Base-by-base conservation (phyloP, 1,140 invertebrate genomes). In the Hycleus cichorii region DNA sequence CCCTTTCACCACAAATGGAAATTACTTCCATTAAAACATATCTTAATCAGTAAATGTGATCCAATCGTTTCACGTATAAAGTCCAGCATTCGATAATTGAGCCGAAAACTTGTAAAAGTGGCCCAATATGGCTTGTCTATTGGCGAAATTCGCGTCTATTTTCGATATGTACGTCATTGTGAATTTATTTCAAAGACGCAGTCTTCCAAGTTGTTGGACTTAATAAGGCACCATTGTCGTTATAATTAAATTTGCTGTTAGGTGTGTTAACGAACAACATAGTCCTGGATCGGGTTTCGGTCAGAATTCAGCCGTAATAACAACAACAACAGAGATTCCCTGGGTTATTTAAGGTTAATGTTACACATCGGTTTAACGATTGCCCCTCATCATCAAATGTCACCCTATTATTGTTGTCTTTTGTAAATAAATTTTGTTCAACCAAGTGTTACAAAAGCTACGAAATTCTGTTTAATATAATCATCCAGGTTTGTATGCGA, bases 301-400 rank as follows among this genome's bases (percentile, higher is more conserved):
- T 11, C 49, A 3, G 39, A 43, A 52, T 53, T 46, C 42, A 53
- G 27, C 26, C 26, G 7, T 7, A 32, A 32, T 7, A 32, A 32
- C 32, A 32, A 32, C 32, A 32, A 32, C 32, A 32, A 32, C 43
- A 26, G 40, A 53, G 51, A 53, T 46, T 53, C 51, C 46, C 51
- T 45, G 42, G 51, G 51, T 53, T 42, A 53, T 53, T 53, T 53
- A 42, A 45, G 51, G 51, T 53, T 53, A 53, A 53, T 53, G 51
- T 53, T 53, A 46, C 39, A 53, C 51, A 53, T 53, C 46, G 51
- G 51, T 46, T 53, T 53, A 53, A 53, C 25, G 51, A 53, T 53
- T 53, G 46, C 51, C 51, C 51, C 51, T 53, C 51, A 25, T 53
- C 51, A 53, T 53, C 51, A 53, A 32, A 53, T 27, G 51, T 53